Evolutionary conservation across 2,797 vertebrate genomes (phyloP).

Genomic region (Molossus molossus): DNA sequence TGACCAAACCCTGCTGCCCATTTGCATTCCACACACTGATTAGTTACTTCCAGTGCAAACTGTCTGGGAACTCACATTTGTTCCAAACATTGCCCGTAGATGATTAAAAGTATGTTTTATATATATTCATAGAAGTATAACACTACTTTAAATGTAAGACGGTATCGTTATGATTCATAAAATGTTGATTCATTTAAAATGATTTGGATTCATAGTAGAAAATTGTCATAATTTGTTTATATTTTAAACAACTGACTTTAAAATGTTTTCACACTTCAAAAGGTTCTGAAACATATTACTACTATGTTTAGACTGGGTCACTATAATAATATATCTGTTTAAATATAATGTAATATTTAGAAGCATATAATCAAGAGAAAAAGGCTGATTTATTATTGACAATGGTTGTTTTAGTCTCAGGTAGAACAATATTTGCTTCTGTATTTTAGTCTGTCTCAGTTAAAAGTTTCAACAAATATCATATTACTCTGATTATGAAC

Average conservation of each 20-base stretch:
- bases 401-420: not conserved
- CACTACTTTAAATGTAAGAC: not conserved
- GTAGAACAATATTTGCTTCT: constrained; percentile 41
- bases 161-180: not conserved
- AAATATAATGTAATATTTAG: not conserved
- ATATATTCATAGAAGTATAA: not conserved
- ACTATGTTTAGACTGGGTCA: not conserved
- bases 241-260: constrained; percentile 22
- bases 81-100: not conserved
- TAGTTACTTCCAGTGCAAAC: not conserved
- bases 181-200: not conserved
- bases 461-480: constrained; percentile 44
- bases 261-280: not conserved
- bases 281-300: not conserved
- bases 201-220: not conserved
- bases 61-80: not conserved
- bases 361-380: constrained; percentile 6
- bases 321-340: not conserved
- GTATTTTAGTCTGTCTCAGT: not conserved
- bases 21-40: not conserved
- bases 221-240: not conserved
- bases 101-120: not conserved
- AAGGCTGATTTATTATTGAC: not conserved
- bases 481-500: not conserved
- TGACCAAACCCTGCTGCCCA: not conserved